These are phyloP conservation scores for Sternarchorhynchus goeldii DNA, from an alignment of 2,797 vertebrate species.

Conservation along the genomic window DNA sequence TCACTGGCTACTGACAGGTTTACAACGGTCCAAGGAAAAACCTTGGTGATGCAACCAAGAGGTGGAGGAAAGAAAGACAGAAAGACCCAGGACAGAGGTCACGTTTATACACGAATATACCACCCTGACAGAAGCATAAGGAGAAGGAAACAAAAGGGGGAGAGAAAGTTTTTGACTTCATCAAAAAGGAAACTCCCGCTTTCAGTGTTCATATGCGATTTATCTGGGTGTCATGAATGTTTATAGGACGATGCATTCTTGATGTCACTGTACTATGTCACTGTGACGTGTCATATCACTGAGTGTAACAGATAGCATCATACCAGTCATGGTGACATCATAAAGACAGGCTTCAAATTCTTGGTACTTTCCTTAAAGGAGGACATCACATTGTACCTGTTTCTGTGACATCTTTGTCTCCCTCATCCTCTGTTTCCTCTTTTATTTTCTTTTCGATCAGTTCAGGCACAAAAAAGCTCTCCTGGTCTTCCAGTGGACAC, in stretches of 20 bases:
- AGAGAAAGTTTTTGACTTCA: background rate
- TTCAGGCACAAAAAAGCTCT: slow-evolving; percentile 94
- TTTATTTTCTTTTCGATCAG: slow-evolving; percentile 37
- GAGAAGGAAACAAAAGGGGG: background rate
- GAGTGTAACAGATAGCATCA: slow-evolving; percentile 1
- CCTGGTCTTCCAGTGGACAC: slow-evolving; percentile 90
- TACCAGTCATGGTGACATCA: slow-evolving; percentile 10
- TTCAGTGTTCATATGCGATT: background rate
- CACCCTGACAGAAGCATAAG: slow-evolving; percentile 56
- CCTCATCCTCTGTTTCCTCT: slow-evolving; percentile 73
- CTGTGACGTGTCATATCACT: slow-evolving; percentile 15
- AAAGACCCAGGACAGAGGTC: background rate
- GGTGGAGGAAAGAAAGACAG: background rate
- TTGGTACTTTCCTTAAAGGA: background rate
- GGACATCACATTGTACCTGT: slow-evolving; percentile 20
- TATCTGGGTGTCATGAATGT: slow-evolving; percentile 1
- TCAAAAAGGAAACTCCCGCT: slow-evolving; percentile 2
- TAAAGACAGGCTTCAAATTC: background rate
- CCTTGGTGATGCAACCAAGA: slow-evolving; percentile 1
- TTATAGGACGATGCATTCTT: slow-evolving; percentile 2
- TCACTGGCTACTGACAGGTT: slow-evolving; percentile 35
- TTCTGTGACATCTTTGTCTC: slow-evolving; percentile 82
- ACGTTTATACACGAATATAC: background rate
- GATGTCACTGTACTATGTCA: slow-evolving; percentile 11
- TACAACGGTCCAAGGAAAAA: slow-evolving; percentile 26